These are phyloP conservation scores for Spicauda simplicius DNA, from an alignment of 2,888 invertebrate genomes.

Conservation along the genomic window DNA sequence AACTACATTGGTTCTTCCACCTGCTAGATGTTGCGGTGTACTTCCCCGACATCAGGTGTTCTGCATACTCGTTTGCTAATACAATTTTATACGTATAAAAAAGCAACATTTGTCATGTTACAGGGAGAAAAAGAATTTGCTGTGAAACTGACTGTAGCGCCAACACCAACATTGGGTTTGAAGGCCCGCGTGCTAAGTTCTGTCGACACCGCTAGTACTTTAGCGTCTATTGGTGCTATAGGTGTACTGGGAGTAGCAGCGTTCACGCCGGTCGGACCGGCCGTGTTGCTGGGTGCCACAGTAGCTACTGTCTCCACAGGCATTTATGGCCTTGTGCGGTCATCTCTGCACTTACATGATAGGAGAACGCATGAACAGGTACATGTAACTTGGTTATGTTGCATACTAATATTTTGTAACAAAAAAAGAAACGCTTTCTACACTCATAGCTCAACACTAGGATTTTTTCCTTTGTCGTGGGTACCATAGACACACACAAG, in stretches of 20 bases:
- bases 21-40: no score
- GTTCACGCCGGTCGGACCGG: constrained; percentile 80
- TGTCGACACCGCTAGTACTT: constrained; percentile 70
- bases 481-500: no score
- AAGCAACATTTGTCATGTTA: constrained; percentile 28
- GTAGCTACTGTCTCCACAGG: constrained; percentile 77
- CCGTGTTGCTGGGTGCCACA: constrained; percentile 74
- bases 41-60: no score
- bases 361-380: constrained; percentile 81
- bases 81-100: no score
- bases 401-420: no score
- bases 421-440: no score
- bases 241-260: constrained; percentile 81
- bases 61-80: no score
- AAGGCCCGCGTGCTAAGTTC: constrained; percentile 70
- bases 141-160: constrained; percentile 70
- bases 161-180: constrained; percentile 69
- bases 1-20: no score
- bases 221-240: constrained; percentile 73
- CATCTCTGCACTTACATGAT: constrained; percentile 76
- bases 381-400: constrained; percentile 12
- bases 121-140: constrained; percentile 68
- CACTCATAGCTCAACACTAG: no score
- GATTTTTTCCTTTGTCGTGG: no score
- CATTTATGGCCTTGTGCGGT: constrained; percentile 79